Evolutionary conservation across 2,113 vertebrate genomes (phyloP), one percentile per base, ranked within the genome.

Genomic region (Silurus meridionalis): DNA sequence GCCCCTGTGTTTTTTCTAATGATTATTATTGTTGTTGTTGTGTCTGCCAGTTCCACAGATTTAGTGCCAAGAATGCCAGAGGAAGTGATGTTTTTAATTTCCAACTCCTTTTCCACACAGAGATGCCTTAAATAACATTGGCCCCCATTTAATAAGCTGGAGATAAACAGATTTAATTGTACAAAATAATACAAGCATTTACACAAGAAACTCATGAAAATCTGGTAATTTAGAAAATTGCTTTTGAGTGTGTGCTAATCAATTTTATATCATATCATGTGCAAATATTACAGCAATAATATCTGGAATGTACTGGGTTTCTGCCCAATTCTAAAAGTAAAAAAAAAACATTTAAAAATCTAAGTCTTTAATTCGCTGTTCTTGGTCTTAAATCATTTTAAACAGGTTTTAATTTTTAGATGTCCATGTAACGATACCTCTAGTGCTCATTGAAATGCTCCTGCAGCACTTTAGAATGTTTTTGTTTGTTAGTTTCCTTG

Each of bases 1-100:
- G 8, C 25, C 52, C 83, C 48, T 55, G 37, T 48, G 60, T 25
- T 82, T 85, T 48, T 53, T 85, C 71, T 25, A 72, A 88, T 87
- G 82, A 58, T 69, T 74, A 71, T 66, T 83, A 75, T 86, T 89
- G 79, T 88, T 89, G 72, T 10, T 52, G 19, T n/a, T 55, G 25
- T 87, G 69, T 50, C 66, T 67, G 14, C 61, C 86, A 69, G 50
- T 14, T 23, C 28, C 28, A 25, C 67, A 37, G 23, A 63, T 57
- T 60, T 80, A 55, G 66, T 67, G 11, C 50, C 53, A 87, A 52
- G 83, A 78, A 85, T 78, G 50, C 23, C 63, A 46, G 19, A 64
- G 84, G 80, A 74, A 28, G 58, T 83, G 83, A 37, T 37, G 37
- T 37, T 37, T 37, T 37, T 37, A 37, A 53, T 84, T 89, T 67